Evolutionary conservation across 2,113 vertebrate genomes (phyloP).

Genomic region (Loxodonta africana): DNA sequence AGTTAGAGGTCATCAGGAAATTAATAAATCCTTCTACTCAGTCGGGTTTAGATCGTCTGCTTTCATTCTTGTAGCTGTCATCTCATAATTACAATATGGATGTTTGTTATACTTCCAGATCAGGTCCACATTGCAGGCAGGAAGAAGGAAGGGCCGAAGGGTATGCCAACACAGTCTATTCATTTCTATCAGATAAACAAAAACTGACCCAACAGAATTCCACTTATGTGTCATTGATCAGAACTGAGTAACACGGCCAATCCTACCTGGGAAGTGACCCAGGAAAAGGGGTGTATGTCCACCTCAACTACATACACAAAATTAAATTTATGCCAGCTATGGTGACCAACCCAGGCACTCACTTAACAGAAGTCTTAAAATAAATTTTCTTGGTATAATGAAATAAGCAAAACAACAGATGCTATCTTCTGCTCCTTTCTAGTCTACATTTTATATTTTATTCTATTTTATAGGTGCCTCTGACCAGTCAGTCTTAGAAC

Average conservation of each 20-base stretch:
- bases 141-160: background rate
- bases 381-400: slow-evolving; percentile 3
- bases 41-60: background rate
- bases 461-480: slow-evolving; percentile 34
- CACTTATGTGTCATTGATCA: background rate
- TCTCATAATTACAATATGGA: background rate
- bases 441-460: slow-evolving; percentile 44
- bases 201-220: background rate
- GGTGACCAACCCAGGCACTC: background rate
- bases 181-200: slow-evolving; percentile 28
- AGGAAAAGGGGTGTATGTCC: background rate
- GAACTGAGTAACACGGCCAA: background rate
- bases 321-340: background rate
- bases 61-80: background rate
- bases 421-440: slow-evolving; percentile 1
- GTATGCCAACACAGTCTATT: background rate
- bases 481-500: background rate
- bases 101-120: background rate
- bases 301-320: background rate
- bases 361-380: slow-evolving; percentile 22
- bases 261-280: background rate
- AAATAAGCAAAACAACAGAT: background rate
- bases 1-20: background rate
- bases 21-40: background rate
- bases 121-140: background rate